These are phyloP conservation scores for Sturmia bella DNA, from an alignment of 2,888 invertebrate species.

Conservation along the genomic window DNA sequence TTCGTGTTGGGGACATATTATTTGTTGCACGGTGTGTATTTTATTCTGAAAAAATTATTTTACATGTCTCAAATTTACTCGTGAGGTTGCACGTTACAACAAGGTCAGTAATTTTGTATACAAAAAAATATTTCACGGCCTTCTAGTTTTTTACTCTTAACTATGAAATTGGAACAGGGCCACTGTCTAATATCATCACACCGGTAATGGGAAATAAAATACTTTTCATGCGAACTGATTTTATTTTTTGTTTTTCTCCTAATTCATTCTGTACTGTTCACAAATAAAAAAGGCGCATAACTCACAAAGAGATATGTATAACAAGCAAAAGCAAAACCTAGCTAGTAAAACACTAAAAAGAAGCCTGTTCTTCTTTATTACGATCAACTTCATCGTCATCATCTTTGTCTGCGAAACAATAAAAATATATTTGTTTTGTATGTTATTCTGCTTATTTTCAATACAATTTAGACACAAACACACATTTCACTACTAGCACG, in stretches of 20 bases:
- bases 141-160: slow-evolving; percentile 30
- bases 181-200: too few relatives aligned
- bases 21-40: too few relatives aligned
- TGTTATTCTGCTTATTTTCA: slow-evolving; percentile 21
- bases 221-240: slow-evolving; percentile 49
- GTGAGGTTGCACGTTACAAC: too few relatives aligned
- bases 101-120: slow-evolving; percentile 6
- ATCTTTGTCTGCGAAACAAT: slow-evolving; percentile 8
- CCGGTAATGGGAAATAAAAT: background rate
- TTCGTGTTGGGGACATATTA: too few relatives aligned
- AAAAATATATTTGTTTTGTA: slow-evolving; percentile 28
- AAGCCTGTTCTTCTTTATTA: slow-evolving; percentile 13
- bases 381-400: slow-evolving; percentile 13
- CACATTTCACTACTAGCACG: background rate
- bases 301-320: slow-evolving; percentile 45
- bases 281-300: slow-evolving; percentile 24
- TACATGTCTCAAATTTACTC: too few relatives aligned
- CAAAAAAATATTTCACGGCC: slow-evolving; percentile 2
- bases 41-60: too few relatives aligned
- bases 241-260: slow-evolving; percentile 11
- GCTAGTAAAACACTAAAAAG: slow-evolving; percentile 52
- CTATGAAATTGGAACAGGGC: slow-evolving; percentile 49
- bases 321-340: slow-evolving; percentile 23
- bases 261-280: slow-evolving; percentile 28
- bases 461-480: slow-evolving; percentile 25